Conservation (phyloP, 2,113 vertebrate genomes). For the Ahaetulla prasina region DNA sequence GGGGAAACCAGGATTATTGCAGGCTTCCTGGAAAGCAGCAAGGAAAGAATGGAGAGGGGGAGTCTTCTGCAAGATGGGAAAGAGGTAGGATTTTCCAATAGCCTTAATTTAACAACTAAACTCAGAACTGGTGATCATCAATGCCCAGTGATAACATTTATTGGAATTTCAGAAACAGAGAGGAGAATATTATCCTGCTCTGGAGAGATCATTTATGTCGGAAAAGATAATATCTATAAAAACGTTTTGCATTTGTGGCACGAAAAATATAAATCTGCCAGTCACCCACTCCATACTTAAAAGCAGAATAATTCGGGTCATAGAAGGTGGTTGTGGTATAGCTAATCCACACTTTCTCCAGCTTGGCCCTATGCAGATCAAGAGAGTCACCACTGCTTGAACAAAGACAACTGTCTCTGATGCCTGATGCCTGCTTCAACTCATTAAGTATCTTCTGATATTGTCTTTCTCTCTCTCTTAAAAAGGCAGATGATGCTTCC, state of each 20-base stretch:
- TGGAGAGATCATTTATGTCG: neutral
- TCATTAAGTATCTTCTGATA: neutral
- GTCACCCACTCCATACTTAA: neutral
- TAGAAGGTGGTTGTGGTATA: neutral
- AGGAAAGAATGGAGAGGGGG: rapidly evolving
- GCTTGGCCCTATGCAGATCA: neutral
- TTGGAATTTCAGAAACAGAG: neutral
- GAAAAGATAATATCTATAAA: neutral
- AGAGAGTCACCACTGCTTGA: neutral
- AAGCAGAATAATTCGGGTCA: too few relatives aligned
- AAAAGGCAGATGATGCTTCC: neutral
- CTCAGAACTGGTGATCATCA: neutral
- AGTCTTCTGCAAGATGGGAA: neutral
- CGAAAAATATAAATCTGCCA: neutral
- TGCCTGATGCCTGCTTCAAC: neutral
- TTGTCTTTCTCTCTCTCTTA: neutral
- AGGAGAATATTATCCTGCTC: neutral
- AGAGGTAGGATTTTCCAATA: neutral
- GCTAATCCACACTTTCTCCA: too few relatives aligned
- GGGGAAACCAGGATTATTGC: neutral
- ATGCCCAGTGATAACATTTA: neutral
- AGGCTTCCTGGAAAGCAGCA: neutral
- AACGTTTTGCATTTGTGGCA: neutral
- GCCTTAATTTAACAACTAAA: neutral
- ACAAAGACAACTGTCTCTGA: neutral